Evolutionary conservation across 2,888 invertebrate species (phyloP).

Genomic region (Caenorhabditis panamensis): DNA sequence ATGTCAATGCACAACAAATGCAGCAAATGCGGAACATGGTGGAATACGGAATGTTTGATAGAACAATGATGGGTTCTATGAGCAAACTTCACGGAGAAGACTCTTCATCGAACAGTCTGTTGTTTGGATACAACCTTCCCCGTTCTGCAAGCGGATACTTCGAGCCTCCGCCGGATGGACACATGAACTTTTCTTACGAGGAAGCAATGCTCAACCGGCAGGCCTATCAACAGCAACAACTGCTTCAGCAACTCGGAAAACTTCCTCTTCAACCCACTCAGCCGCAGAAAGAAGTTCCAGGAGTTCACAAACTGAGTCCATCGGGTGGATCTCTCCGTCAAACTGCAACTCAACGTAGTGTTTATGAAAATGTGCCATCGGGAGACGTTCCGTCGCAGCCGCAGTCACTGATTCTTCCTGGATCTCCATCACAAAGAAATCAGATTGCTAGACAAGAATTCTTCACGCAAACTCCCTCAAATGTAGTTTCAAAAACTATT

Average conservation of each 20-base stretch:
- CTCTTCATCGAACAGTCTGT: conserved; percentile 42
- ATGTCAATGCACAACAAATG: conserved; percentile 45
- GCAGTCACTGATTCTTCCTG: conserved; percentile 38
- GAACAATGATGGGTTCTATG: conserved; percentile 68
- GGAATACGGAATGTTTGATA: conserved; percentile 45
- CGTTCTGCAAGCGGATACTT: conserved; percentile 74
- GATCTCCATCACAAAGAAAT: conserved; percentile 35
- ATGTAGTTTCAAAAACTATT: conserved; percentile 51
- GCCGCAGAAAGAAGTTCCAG: conserved; percentile 27
- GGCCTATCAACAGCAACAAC: conserved; percentile 39
- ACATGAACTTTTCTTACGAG: conserved; percentile 65
- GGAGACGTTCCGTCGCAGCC: conserved; percentile 44
- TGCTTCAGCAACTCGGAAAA: conserved; percentile 47
- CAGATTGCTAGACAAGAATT: conserved; percentile 49
- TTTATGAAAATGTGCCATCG: conserved; percentile 56
- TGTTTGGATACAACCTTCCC: conserved; percentile 63
- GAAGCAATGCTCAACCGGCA: conserved; percentile 54
- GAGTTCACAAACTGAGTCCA: conserved; percentile 46
- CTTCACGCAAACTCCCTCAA: conserved; percentile 57
- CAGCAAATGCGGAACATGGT: conserved; percentile 52
- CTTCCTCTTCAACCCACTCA: conserved; percentile 42
- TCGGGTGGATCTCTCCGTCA: conserved; percentile 40
- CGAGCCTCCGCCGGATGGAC: conserved; percentile 57
- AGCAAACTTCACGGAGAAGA: conserved; percentile 68
- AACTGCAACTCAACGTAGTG: conserved; percentile 53